Evolutionary conservation across 2,113 vertebrate genomes (phyloP).

Genomic region (Candoia aspera): DNA sequence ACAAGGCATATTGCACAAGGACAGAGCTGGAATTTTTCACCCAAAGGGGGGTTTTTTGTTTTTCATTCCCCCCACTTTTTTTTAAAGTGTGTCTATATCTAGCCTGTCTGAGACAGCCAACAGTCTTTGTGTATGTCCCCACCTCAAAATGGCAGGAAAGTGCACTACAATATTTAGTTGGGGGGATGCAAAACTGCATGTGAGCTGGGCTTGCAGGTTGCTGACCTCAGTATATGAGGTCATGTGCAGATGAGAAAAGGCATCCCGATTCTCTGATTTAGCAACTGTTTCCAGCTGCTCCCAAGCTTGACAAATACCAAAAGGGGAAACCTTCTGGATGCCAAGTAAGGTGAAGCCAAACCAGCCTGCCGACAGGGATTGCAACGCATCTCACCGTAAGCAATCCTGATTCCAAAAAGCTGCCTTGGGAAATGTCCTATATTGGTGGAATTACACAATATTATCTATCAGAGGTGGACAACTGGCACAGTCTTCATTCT

Average conservation of each 20-base stretch:
- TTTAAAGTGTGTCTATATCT: neutral
- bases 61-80: accelerated
- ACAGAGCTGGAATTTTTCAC: neutral
- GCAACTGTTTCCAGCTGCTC: neutral
- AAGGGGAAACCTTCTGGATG: neutral
- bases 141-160: neutral
- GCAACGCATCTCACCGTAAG: neutral
- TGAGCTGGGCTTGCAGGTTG: neutral
- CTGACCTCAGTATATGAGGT: neutral
- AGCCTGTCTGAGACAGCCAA: neutral
- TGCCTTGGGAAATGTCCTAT: neutral
- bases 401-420: neutral
- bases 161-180: neutral
- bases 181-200: neutral
- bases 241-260: neutral
- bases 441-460: neutral
- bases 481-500: neutral
- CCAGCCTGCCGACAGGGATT: neutral
- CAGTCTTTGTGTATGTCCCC: neutral
- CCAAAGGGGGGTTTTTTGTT: neutral
- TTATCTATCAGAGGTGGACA: neutral
- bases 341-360: neutral
- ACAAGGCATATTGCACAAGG: neutral
- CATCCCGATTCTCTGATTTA: neutral
- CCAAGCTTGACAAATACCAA: neutral